phyloP scores from a whole-genome alignment of 2,113 vertebrate species.

The Anoplopoma fimbria region DNA sequence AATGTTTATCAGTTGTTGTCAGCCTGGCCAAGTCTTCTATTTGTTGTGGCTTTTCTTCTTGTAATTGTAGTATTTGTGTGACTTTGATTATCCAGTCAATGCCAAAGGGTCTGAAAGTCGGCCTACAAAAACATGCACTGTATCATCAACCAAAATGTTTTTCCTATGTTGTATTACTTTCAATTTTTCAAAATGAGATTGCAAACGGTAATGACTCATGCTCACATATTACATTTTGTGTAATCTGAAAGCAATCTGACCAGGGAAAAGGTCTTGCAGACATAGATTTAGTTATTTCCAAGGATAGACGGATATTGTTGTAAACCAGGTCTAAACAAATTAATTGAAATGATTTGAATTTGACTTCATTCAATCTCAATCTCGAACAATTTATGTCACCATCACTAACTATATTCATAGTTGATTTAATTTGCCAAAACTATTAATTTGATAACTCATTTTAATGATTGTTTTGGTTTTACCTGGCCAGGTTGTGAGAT shows the following conservation, averaged over 20 bases:
- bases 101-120: background rate
- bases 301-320: background rate
- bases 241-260: conserved; percentile 8
- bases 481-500: background rate
- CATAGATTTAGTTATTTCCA: background rate
- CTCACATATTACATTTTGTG: background rate
- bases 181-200: background rate
- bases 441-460: conserved; percentile 12
- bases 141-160: background rate
- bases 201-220: background rate
- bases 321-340: background rate
- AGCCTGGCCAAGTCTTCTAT: background rate
- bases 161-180: background rate
- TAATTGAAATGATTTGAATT: background rate
- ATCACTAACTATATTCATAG: background rate
- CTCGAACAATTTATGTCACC: background rate
- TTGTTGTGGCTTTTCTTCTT: background rate
- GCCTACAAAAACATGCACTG: background rate
- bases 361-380: background rate
- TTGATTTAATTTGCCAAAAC: conserved; percentile 23
- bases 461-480: conserved; percentile 10
- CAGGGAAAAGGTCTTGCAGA: background rate
- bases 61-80: conserved; percentile 18
- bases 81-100: conserved; percentile 6
- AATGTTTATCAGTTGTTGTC: background rate